Base-by-base conservation (phyloP, 2,888 invertebrate genomes). In the Encarsia formosa region DNA sequence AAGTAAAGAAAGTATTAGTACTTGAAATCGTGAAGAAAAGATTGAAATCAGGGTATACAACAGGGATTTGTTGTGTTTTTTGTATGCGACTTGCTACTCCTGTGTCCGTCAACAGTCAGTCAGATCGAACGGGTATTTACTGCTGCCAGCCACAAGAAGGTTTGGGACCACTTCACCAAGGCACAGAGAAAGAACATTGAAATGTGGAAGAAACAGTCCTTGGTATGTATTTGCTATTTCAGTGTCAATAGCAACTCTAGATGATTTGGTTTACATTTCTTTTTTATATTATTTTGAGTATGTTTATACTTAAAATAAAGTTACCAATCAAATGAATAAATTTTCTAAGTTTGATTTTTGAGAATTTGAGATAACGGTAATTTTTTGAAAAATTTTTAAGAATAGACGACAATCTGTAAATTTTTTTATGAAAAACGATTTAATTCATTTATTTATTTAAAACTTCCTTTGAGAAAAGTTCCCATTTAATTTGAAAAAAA, bases 141-240 rank as follows among this genome's bases (percentile, higher is more conserved):
- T 77, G 89, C 92, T 72, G 92, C 95, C 75, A 88, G 88, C 79
- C 94, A 94, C 82, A 95, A 96, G 86, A 94, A 94, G 79, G 93
- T 92, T 78, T 96, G 96, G 96, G 96, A 96, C 86, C 96, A 96
- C 86, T 96, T 97, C 87, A 94, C 94, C 80, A 96, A 96, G 84
- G 91, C 95, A 68, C 96, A 96, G 80, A 84, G 96, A 81, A 96
- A 96, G 87, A 95, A 95, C 83, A 91, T 97, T 79, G 94, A 95
- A 80, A 85, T 89, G 75, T 96, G 96, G 97, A 91, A 90, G 81
- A 95, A 91, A 82, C 91, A 93, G 81, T 88, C 91, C 57, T 86
- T 88, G 91, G 96, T 95, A 88, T 83, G 73, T 73, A 74, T 70
- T 54, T 47, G 52, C 37, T 24, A 31, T 46, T 49, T 54, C 40